Evolutionary conservation across 2,797 vertebrate genomes (phyloP).

Genomic region (Oreochromis mossambicus): DNA sequence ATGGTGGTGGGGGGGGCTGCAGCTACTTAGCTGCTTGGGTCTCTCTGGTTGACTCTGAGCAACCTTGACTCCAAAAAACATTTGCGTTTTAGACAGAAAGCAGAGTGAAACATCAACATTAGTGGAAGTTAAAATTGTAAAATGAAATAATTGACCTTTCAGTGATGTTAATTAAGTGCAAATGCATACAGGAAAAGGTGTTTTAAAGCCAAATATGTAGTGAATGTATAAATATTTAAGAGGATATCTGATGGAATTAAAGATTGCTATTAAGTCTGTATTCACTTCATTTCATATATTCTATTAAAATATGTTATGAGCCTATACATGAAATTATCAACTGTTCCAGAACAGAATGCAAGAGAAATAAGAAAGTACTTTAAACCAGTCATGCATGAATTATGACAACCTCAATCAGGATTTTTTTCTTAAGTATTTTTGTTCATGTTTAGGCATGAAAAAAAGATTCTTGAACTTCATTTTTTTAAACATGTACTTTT

Average conservation of each 20-base stretch:
- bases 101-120: background rate
- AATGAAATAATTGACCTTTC: background rate
- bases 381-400: background rate
- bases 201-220: background rate
- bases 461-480: no score
- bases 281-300: background rate
- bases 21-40: slow-evolving; percentile 6
- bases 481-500: no score
- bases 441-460: no score
- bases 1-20: background rate
- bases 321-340: background rate
- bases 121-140: background rate
- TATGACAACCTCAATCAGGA: no score
- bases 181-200: background rate
- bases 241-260: background rate
- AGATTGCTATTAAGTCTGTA: background rate
- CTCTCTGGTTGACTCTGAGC: background rate
- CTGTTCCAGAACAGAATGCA: background rate
- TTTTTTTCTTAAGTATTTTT: no score
- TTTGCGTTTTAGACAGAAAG: background rate
- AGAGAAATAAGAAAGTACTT: background rate
- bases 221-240: background rate
- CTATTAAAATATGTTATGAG: background rate
- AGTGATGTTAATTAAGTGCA: background rate
- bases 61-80: slow-evolving; percentile 11